phyloP scores from a whole-genome alignment of 2,888 invertebrate species.

The Terebella lapidaria region DNA sequence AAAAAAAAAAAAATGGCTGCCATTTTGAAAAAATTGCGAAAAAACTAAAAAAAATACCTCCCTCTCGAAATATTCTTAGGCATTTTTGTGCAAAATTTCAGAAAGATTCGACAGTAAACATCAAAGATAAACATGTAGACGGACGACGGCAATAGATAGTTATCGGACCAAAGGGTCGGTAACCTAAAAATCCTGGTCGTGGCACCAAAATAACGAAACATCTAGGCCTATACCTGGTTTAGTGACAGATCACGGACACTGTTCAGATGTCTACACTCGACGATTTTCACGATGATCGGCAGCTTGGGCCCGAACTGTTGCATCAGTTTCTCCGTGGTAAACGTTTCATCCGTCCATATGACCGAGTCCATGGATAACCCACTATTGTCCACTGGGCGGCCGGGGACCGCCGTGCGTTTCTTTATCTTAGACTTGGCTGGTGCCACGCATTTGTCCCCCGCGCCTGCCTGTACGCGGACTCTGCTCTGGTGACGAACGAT shows the following conservation, averaged over 20 bases:
- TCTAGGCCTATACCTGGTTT: constrained; percentile 15
- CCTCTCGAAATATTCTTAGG: too few relatives aligned
- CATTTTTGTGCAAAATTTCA: too few relatives aligned
- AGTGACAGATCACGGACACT: constrained; percentile 12
- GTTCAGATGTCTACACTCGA: constrained; percentile 19
- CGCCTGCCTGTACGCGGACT: constrained; percentile 15
- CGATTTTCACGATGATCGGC: constrained; percentile 21
- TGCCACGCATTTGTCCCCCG: constrained; percentile 22
- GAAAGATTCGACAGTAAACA: too few relatives aligned
- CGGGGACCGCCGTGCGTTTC: constrained; percentile 11
- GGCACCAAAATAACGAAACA: too few relatives aligned
- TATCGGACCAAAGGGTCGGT: too few relatives aligned
- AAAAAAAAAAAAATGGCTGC: too few relatives aligned
- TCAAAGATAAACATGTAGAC: too few relatives aligned
- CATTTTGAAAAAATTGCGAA: too few relatives aligned
- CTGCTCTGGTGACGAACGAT: neutral
- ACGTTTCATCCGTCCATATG: constrained; percentile 16
- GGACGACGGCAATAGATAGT: too few relatives aligned
- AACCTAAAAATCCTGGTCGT: too few relatives aligned
- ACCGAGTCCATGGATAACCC: constrained; percentile 7
- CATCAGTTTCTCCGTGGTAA: constrained; percentile 15
- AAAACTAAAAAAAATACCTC: too few relatives aligned
- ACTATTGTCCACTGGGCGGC: neutral
- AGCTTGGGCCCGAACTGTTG: constrained; percentile 13
- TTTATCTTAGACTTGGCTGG: constrained; percentile 24